Percentiles rank a stretch among this genome's conserved stretches.
These are phyloP conservation scores for Malurus cyaneus DNA, from an alignment of 2,113 vertebrate genomes.

Conservation along the genomic window DNA sequence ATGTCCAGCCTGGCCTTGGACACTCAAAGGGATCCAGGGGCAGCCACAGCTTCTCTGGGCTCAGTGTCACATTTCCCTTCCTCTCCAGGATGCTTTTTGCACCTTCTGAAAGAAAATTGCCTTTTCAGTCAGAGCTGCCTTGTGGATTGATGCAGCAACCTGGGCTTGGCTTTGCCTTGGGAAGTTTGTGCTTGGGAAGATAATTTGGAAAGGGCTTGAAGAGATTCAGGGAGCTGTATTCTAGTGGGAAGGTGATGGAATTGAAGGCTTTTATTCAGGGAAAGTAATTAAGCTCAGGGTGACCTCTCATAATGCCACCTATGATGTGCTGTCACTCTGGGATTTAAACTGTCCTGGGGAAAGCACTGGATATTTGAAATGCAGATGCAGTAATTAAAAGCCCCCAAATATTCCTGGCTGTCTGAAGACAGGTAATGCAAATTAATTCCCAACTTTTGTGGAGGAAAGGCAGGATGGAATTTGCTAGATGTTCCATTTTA, in stretches of 20 bases:
- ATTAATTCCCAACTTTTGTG: neutral
- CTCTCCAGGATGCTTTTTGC: neutral
- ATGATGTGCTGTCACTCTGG: neutral
- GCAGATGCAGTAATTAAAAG: neutral
- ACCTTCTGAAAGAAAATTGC: neutral
- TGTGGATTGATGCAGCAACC: neutral
- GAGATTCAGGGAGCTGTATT: neutral
- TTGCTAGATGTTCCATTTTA: neutral
- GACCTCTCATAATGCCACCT: neutral
- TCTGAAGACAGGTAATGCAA: neutral
- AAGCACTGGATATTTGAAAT: neutral
- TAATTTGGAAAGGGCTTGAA: neutral
- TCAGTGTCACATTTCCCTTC: neutral
- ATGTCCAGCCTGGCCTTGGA: fast-evolving
- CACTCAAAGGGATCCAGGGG: neutral
- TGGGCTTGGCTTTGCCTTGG: neutral
- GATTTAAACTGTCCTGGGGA: neutral
- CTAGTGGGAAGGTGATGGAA: neutral
- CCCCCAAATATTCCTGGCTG: neutral
- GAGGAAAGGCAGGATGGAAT: neutral
- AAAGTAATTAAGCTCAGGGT: neutral
- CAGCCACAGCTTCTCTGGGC: neutral
- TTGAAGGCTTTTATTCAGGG: neutral
- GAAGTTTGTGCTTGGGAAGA: neutral
- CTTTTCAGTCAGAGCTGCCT: neutral